These are phyloP conservation scores for Plecotus auritus DNA, from an alignment of 2,113 vertebrate genomes.

Conservation along the genomic window DNA sequence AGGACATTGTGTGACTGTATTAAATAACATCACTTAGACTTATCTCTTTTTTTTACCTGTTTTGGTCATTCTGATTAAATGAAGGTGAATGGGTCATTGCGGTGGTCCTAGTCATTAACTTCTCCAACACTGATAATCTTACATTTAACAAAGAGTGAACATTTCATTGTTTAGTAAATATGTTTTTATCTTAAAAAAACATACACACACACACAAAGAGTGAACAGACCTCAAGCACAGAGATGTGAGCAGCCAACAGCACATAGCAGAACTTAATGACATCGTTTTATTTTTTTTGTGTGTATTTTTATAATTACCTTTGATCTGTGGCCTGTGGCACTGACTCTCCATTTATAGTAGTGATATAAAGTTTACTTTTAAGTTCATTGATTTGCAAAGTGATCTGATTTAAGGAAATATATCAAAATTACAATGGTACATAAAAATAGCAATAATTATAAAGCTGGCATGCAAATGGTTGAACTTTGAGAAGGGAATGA, in stretches of 20 bases:
- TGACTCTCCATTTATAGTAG: background rate
- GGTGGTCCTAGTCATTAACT: background rate
- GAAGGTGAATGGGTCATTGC: background rate
- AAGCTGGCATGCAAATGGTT: conserved; percentile 13
- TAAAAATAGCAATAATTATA: conserved; percentile 21
- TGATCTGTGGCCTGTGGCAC: background rate
- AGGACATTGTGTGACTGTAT: background rate
- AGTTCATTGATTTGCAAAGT: conserved; percentile 33
- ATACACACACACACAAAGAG: background rate
- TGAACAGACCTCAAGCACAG: background rate
- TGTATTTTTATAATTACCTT: conserved; percentile 34
- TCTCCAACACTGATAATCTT: background rate
- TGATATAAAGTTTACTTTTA: conserved; percentile 19
- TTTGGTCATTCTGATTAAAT: background rate
- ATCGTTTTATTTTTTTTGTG: background rate
- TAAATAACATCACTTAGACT: background rate
- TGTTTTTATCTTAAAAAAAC: background rate
- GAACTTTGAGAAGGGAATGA: background rate
- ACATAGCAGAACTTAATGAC: background rate
- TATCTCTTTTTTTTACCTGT: background rate
- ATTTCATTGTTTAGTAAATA: background rate
- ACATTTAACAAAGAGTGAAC: background rate
- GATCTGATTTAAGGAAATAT: conserved; percentile 7
- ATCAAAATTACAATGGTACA: background rate
- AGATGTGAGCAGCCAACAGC: background rate